Percentiles rank a stretch among this genome's conserved stretches.
phyloP scores from a whole-genome alignment of 2,888 invertebrate genomes.

The Dichetophora obliterata region DNA sequence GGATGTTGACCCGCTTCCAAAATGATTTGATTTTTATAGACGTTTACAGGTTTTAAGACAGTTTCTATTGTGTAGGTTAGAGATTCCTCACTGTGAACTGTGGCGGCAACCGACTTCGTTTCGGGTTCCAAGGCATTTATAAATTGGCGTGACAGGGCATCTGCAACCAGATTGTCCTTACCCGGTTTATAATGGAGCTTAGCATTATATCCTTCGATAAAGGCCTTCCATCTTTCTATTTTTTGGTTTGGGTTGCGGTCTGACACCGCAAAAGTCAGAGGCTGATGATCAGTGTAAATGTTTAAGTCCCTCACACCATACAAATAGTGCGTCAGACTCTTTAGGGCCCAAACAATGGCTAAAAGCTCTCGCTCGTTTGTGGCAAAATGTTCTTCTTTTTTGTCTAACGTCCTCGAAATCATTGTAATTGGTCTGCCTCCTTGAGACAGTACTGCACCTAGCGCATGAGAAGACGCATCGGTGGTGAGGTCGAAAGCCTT shows the following conservation, averaged over 20 bases:
- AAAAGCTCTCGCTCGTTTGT: neutral
- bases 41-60: too few relatives aligned
- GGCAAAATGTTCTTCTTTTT: constrained; percentile 12
- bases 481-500: constrained; percentile 7
- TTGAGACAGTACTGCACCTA: constrained; percentile 23
- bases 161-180: constrained; percentile 32
- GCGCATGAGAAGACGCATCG: constrained; percentile 5
- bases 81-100: neutral
- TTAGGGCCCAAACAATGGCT: constrained; percentile 3
- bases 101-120: neutral
- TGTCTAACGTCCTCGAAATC: constrained; percentile 33
- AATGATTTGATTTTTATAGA: constrained; percentile 19
- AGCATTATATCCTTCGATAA: constrained; percentile 26
- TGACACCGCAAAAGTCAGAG: constrained; percentile 18
- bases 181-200: constrained; percentile 30
- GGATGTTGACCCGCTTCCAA: neutral
- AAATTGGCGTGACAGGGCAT: constrained; percentile 21
- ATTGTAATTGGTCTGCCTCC: constrained; percentile 16
- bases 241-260: constrained; percentile 25
- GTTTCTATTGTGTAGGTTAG: too few relatives aligned
- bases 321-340: constrained; percentile 12
- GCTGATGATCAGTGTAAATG: constrained; percentile 28
- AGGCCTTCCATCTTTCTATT: constrained; percentile 20
- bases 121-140: neutral
- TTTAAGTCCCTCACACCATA: constrained; percentile 15